Evolutionary conservation across 2,113 vertebrate species (phyloP).

Genomic region (Panthera leo): DNA sequence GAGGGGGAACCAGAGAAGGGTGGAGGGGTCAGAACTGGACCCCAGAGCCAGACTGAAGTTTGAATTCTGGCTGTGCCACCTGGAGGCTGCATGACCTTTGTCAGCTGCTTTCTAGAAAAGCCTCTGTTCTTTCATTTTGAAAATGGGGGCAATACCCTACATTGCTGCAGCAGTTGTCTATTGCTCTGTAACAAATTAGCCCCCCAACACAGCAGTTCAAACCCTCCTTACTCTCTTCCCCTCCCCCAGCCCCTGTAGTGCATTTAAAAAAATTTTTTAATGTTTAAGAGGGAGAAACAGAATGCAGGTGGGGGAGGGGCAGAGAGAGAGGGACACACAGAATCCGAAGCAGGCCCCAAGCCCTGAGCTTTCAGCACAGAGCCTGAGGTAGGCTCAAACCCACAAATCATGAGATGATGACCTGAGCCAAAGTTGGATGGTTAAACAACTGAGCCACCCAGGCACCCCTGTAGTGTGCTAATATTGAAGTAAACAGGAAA

Average conservation of each 20-base stretch:
- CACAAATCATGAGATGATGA: too few relatives aligned
- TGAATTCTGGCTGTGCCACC: background rate
- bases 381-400: too few relatives aligned
- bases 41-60: background rate
- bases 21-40: rapidly evolving
- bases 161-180: background rate
- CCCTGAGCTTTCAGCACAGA: too few relatives aligned
- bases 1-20: too few relatives aligned
- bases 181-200: background rate
- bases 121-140: background rate
- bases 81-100: background rate
- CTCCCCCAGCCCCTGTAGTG: background rate
- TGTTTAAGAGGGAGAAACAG: too few relatives aligned
- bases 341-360: too few relatives aligned
- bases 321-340: too few relatives aligned
- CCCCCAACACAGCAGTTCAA: background rate
- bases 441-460: too few relatives aligned
- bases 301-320: too few relatives aligned
- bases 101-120: background rate
- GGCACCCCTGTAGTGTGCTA: too few relatives aligned
- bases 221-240: too few relatives aligned
- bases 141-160: background rate
- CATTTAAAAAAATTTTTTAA: background rate
- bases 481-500: background rate
- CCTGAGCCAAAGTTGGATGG: too few relatives aligned